Percentiles rank a stretch among this genome's conserved stretches.
phyloP scores from a whole-genome alignment of 2,113 vertebrate genomes.

The Grammomys dolichurus region DNA sequence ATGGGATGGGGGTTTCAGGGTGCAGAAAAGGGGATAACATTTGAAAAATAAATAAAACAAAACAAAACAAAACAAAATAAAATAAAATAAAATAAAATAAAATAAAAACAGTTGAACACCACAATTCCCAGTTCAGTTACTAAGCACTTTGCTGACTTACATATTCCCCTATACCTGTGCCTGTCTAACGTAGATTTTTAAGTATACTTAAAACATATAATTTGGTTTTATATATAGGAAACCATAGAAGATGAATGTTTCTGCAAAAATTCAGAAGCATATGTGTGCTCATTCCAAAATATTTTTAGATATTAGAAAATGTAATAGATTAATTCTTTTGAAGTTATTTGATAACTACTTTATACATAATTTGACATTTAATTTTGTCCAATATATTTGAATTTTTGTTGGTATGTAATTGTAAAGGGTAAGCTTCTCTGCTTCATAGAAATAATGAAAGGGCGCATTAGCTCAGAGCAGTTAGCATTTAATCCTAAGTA shows the following conservation, averaged over 20 bases:
- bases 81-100: no score
- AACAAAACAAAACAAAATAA: no score
- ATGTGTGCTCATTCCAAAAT: not conserved
- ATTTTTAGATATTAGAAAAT: not conserved
- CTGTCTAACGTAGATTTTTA: not conserved
- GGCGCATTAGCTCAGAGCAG: not conserved
- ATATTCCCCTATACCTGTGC: no score
- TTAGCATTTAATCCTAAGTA: slow-evolving; percentile 74
- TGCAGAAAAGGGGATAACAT: no score
- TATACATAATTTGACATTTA: not conserved
- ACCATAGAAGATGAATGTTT: not conserved
- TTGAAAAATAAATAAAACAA: no score
- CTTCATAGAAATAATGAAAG: slow-evolving; percentile 52
- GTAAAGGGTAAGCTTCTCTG: not conserved
- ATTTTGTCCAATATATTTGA: slow-evolving; percentile 2
- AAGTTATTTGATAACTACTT: not conserved
- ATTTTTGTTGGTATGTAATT: not conserved
- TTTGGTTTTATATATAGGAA: not conserved
- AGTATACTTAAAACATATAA: not conserved
- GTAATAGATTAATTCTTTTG: not conserved
- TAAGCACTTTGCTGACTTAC: not conserved
- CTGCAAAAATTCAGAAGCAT: not conserved
- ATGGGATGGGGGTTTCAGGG: no score
- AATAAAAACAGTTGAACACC: no score
- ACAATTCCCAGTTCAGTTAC: no score